A percentile compares a stretch with the other conserved stretches of the same genome.
Conservation (phyloP, 2,113 vertebrate species). For the Rhineura floridana region DNA sequence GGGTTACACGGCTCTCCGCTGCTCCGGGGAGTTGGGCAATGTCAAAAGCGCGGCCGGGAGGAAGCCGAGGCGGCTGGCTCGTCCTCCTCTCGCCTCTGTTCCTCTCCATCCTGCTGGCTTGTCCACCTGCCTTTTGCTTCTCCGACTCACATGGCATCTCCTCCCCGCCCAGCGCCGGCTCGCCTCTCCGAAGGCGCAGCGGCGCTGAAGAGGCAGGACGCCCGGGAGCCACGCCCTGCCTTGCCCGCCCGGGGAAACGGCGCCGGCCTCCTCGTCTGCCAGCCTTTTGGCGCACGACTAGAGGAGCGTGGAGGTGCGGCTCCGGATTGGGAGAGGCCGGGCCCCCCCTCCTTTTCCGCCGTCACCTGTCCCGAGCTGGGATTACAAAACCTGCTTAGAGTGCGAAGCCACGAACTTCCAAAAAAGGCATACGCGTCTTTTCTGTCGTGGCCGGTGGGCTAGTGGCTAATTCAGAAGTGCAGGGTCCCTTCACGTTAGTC, state of each 20-base stretch:
- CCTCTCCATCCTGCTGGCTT: slow-evolving; percentile 68
- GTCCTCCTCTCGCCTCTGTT: slow-evolving; percentile 35
- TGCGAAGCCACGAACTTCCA: too few species aligned
- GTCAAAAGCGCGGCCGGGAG: neutral
- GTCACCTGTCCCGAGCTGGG: too few species aligned
- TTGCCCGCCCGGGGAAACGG: neutral
- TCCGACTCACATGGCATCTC: slow-evolving; percentile 60
- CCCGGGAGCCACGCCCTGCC: neutral
- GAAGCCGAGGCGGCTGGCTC: slow-evolving; percentile 51
- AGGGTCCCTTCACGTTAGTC: too few species aligned
- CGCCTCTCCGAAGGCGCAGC: slow-evolving; percentile 48
- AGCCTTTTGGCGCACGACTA: neutral
- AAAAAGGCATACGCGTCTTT: too few species aligned
- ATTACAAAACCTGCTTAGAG: too few species aligned
- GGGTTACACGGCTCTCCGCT: neutral
- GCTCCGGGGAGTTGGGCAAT: neutral
- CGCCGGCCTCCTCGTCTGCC: too few species aligned
- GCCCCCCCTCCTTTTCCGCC: too few species aligned
- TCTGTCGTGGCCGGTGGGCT: too few species aligned
- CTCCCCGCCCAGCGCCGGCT: slow-evolving; percentile 41
- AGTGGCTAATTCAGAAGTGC: too few species aligned
- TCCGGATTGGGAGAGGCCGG: too few species aligned
- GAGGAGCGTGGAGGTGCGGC: too few species aligned
- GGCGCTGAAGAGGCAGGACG: neutral
- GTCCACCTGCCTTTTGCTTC: slow-evolving; percentile 68